phyloP scores from a whole-genome alignment of 2,797 vertebrate genomes.

The Labeo calbasu region DNA sequence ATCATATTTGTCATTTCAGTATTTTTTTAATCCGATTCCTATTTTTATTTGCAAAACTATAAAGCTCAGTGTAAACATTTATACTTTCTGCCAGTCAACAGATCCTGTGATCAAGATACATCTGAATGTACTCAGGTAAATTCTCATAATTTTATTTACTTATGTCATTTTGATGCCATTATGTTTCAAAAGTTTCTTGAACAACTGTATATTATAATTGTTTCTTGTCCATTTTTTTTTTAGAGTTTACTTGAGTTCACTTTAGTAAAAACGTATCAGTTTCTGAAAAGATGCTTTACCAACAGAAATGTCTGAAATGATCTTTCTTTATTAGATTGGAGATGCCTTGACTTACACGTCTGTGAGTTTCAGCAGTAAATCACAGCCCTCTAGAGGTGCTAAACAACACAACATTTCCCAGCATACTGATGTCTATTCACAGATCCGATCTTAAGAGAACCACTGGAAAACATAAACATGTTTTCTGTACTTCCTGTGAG shows the following conservation, averaged over 20 bases:
- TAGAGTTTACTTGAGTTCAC: too few relatives aligned
- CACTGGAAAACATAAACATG: background rate
- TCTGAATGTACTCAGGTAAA: slow-evolving; percentile 25
- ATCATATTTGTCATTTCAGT: background rate
- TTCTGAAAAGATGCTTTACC: background rate
- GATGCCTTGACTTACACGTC: slow-evolving; percentile 42
- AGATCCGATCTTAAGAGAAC: slow-evolving; percentile 5
- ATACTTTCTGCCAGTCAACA: background rate
- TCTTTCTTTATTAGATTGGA: slow-evolving; percentile 17
- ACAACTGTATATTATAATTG: too few relatives aligned
- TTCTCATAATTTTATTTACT: background rate
- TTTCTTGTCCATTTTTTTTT: background rate
- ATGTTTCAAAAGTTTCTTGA: background rate
- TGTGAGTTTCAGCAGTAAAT: slow-evolving; percentile 17
- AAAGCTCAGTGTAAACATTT: background rate
- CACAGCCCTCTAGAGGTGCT: background rate
- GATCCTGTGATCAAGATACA: slow-evolving; percentile 4
- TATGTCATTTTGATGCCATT: background rate
- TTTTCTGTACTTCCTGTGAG: background rate
- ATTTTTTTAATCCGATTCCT: background rate
- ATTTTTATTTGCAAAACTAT: background rate
- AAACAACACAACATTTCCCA: slow-evolving; percentile 10
- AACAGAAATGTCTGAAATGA: background rate
- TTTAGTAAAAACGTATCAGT: background rate
- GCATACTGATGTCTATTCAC: slow-evolving; percentile 51